phyloP scores from a whole-genome alignment of 2,113 vertebrate genomes.

The Athene cunicularia region DNA sequence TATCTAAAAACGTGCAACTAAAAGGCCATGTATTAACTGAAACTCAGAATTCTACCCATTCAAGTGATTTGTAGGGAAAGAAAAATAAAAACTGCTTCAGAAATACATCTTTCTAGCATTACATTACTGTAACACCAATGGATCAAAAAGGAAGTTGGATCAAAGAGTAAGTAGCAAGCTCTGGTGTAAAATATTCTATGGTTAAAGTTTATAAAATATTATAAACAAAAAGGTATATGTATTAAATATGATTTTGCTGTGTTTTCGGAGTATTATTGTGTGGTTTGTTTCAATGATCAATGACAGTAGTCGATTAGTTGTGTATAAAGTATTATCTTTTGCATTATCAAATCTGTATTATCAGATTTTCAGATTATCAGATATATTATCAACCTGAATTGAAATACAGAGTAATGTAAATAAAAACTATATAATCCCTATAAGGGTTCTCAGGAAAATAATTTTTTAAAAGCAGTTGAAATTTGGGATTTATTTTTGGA shows the following conservation, averaged over 20 bases:
- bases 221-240: background rate
- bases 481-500: background rate
- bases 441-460: rapidly evolving
- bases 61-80: background rate
- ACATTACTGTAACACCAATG: background rate
- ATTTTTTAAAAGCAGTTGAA: background rate
- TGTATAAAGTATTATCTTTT: background rate
- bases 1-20: background rate
- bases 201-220: background rate
- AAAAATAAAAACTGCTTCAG: background rate
- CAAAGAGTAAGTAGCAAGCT: background rate
- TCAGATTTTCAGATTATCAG: too few relatives aligned
- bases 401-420: background rate
- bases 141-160: background rate
- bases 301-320: background rate
- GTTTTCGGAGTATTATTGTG: background rate
- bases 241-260: background rate
- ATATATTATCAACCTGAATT: background rate
- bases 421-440: background rate
- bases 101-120: background rate
- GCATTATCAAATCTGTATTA: too few relatives aligned
- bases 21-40: background rate
- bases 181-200: background rate
- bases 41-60: background rate
- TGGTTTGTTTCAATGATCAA: background rate